A percentile compares a stretch with the other conserved stretches of the same genome.
Conservation (phyloP, 2,113 vertebrate species). For the Dipodomys ordii region DNA sequence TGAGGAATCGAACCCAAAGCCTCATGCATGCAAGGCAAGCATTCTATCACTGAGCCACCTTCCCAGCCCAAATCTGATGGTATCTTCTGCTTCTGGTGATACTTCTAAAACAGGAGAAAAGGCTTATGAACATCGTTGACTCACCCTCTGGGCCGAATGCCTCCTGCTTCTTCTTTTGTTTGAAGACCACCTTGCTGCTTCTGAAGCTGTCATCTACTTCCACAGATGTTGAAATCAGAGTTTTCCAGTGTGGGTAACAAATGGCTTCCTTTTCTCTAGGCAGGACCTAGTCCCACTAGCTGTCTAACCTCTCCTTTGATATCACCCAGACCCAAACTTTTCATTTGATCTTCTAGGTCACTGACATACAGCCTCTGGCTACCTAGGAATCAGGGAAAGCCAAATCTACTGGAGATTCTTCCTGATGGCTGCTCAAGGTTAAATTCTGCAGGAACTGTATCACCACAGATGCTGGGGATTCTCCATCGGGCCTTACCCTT, state of each 20-base stretch:
- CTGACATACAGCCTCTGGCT: background rate
- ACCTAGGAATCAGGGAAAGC: constrained; percentile 13
- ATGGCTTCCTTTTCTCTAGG: background rate
- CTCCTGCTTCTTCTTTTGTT: constrained; percentile 50
- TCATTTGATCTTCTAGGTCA: background rate
- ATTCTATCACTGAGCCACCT: no score
- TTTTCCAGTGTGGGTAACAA: background rate
- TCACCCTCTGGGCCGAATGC: constrained; percentile 32
- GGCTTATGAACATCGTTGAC: constrained; percentile 25
- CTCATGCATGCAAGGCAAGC: no score
- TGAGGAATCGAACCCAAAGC: no score
- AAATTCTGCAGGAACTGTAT: background rate
- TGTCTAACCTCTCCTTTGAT: background rate
- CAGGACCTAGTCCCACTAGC: background rate
- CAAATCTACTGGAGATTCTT: background rate
- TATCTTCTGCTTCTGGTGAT: background rate
- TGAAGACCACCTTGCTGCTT: constrained; percentile 43
- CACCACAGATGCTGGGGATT: background rate
- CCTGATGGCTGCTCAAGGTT: background rate
- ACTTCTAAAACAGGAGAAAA: constrained; percentile 50
- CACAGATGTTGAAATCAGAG: constrained; percentile 36
- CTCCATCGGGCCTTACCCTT: background rate
- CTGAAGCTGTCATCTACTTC: constrained; percentile 24
- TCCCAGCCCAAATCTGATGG: background rate
- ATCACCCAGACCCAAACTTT: constrained; percentile 24